These are phyloP conservation scores for Branchellion lobata DNA, from an alignment of 2,888 invertebrate species.

Conservation along the genomic window DNA sequence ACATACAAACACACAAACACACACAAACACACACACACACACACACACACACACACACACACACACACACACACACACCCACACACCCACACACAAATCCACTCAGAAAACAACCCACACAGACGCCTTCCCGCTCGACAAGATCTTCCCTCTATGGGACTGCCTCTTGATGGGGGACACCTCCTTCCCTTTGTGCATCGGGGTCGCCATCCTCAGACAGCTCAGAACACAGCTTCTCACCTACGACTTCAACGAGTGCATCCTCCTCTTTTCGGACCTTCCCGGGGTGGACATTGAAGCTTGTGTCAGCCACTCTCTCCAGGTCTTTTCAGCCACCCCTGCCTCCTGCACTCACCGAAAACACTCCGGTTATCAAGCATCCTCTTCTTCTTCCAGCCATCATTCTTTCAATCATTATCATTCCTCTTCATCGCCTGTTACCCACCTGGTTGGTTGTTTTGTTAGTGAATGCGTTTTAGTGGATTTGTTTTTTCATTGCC, in stretches of 20 bases:
- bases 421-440: not conserved
- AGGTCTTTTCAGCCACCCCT: not conserved
- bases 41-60: too few relatives aligned
- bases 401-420: not conserved
- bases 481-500: too few relatives aligned
- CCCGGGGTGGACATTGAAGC: slow-evolving; percentile 66
- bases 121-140: slow-evolving; percentile 97
- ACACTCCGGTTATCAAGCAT: too few relatives aligned
- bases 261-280: slow-evolving; percentile 93
- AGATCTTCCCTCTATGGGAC: slow-evolving; percentile 96
- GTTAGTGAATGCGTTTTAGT: too few relatives aligned
- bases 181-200: slow-evolving; percentile 89
- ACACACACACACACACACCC: too few relatives aligned
- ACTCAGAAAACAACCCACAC: slow-evolving; percentile 57
- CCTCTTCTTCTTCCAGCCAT: too few relatives aligned
- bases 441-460: not conserved
- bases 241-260: slow-evolving; percentile 97
- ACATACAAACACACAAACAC: too few relatives aligned
- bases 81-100: too few relatives aligned
- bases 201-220: slow-evolving; percentile 86
- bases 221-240: slow-evolving; percentile 69
- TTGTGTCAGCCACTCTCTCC: not conserved
- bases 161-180: slow-evolving; percentile 87
- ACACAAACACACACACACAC: too few relatives aligned
- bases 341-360: not conserved